Evolutionary conservation across 1,140 invertebrate species (phyloP).

Genomic region (Lerema accius): DNA sequence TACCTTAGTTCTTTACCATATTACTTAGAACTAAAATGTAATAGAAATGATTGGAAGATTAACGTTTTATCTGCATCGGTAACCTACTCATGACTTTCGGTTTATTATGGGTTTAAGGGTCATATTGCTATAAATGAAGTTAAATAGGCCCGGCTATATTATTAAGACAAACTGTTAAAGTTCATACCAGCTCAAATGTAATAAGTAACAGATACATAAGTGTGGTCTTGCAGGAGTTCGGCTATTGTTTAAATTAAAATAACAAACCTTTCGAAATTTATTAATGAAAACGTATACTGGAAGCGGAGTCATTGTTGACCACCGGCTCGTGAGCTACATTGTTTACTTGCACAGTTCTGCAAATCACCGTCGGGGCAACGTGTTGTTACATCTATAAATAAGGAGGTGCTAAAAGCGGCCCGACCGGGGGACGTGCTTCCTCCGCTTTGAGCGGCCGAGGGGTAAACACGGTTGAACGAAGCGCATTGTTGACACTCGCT

Average conservation of each 20-base stretch:
- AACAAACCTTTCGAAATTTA: constrained; percentile 1
- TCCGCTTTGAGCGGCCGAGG: constrained; percentile 73
- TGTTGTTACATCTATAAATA: constrained; percentile 80
- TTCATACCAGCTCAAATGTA: background rate
- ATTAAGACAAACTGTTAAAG: too few relatives aligned
- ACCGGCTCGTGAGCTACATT: constrained; percentile 56
- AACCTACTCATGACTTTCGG: too few relatives aligned
- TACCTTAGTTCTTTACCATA: too few relatives aligned
- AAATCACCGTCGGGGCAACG: constrained; percentile 65
- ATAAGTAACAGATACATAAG: constrained; percentile 4
- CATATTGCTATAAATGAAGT: too few relatives aligned
- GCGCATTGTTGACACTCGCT: constrained; percentile 75
- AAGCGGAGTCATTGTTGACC: constrained; percentile 32
- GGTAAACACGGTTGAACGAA: constrained; percentile 69
- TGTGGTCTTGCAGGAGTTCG: background rate
- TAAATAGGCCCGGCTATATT: too few relatives aligned
- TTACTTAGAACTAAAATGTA: too few relatives aligned
- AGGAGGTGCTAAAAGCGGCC: constrained; percentile 80
- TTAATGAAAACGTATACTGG: constrained; percentile 9
- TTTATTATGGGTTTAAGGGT: too few relatives aligned
- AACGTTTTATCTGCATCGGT: too few relatives aligned
- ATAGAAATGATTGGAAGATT: too few relatives aligned
- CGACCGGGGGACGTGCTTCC: constrained; percentile 74
- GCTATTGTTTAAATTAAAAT: background rate
- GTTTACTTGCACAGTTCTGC: constrained; percentile 72